Evolutionary conservation across 37 sponge, comb jelly and placozoan genomes (phyloP).

Genomic region (Haliclona indistincta): DNA sequence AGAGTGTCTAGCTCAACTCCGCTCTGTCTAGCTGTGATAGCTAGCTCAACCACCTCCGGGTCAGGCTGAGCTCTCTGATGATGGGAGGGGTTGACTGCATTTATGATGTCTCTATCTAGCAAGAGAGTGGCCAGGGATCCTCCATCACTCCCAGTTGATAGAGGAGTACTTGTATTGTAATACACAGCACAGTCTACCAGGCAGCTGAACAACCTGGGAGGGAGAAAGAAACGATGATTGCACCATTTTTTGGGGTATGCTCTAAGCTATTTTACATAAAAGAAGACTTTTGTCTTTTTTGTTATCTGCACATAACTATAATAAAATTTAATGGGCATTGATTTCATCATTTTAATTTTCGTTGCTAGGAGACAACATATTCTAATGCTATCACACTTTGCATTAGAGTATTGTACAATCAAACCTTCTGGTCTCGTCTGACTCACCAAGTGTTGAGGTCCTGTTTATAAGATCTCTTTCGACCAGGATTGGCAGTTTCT

Average conservation of each 20-base stretch:
- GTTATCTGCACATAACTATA: no score
- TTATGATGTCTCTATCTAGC: conserved; percentile 38
- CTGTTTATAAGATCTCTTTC: conserved; percentile 55
- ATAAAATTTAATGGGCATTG: no score
- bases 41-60: conserved; percentile 13
- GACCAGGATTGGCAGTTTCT: conserved; percentile 54
- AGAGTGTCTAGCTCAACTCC: conserved; percentile 59
- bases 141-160: background rate
- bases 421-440: background rate
- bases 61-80: background rate
- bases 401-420: background rate
- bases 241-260: background rate
- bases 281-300: no score
- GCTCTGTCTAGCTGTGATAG: conserved; percentile 14
- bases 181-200: conserved; percentile 81
- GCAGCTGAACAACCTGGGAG: conserved; percentile 48
- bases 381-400: no score
- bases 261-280: no score
- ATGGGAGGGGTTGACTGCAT: background rate
- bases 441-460: conserved; percentile 69
- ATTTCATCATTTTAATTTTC: no score
- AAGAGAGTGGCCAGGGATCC: conserved; percentile 55
- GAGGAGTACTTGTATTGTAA: conserved; percentile 38
- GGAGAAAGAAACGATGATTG: background rate
- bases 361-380: no score